Base-by-base conservation (phyloP, 1,140 invertebrate species). In the Tachypleus tridentatus region DNA sequence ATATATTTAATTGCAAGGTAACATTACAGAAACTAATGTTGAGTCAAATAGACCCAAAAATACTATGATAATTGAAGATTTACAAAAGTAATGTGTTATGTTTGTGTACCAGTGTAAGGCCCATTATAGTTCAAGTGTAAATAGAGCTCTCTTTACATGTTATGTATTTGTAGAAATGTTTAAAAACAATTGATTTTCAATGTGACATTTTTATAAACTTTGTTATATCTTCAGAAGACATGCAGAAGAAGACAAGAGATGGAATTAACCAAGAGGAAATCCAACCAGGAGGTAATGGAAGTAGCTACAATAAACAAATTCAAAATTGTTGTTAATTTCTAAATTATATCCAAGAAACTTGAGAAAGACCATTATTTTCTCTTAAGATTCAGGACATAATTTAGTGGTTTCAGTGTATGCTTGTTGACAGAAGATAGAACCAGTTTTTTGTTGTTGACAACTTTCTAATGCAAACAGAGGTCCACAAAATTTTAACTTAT, bases 241-340 rank as follows among this genome's bases (percentile, higher is more conserved):
- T 83, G 60, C 84, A 86, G 74, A 70, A 69, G 64, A 58, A 69
- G 50, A 75, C 68, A 51, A 78, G 84, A 67, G 77, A 75, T 71
- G 79, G 80, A 70, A 81, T 85, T 61, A 79, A 76, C 49, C 83
- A 84, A 75, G 83, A 85, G 76, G 79, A 84, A 58, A 80, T 86
- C 68, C 85, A 87, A 75, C 85, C 84, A 66, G 86, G 85, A 71
- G 85, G 83, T 85, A 79, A 9, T 8, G 53, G 3, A n/a, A 8
- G n/a, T n/a, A n/a, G 53, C n/a, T 29, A 29, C 29, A 29, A 8
- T 9, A 54, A 9, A 9, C 8, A 9, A 54, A 9, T 3, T 54
- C 3, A 54, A 54, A 9, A 54, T 8, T 9, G 53, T 8, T n/a
- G n/a, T 54, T n/a, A 8, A 54, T 8, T n/a, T 8, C 3, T n/a